phyloP scores from a whole-genome alignment of 2,797 vertebrate genomes.

The Sebastolobus altivelis region DNA sequence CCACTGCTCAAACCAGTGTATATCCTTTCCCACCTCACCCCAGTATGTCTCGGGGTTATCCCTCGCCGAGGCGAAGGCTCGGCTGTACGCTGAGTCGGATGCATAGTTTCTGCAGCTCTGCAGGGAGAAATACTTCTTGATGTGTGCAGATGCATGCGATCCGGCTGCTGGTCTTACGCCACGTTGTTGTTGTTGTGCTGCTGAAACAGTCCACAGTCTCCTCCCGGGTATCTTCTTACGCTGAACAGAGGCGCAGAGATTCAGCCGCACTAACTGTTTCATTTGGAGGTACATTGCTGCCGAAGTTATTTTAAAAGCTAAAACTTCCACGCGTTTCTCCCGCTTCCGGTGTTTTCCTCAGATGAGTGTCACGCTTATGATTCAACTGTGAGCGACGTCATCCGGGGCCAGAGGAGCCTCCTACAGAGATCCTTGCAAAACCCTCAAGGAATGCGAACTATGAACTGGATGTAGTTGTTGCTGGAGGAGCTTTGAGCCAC shows the following conservation, averaged over 20 bases:
- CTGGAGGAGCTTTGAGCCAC: conserved; percentile 44
- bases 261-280: conserved; percentile 20
- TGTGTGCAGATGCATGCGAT: background rate
- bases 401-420: conserved; percentile 2
- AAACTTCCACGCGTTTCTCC: background rate
- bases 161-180: background rate
- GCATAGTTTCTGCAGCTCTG: conserved; percentile 43
- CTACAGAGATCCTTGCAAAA: background rate
- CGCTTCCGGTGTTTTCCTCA: conserved; percentile 11
- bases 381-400: conserved; percentile 15
- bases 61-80: conserved; percentile 83
- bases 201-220: conserved; percentile 18
- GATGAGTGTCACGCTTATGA: background rate
- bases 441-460: conserved; percentile 51
- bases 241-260: background rate
- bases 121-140: background rate
- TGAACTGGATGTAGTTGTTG: conserved; percentile 66
- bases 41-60: conserved; percentile 86
- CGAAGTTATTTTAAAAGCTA: background rate
- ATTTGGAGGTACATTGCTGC: conserved; percentile 49
- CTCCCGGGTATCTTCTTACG: background rate
- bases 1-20: conserved; percentile 92
- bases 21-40: conserved; percentile 81
- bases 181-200: conserved; percentile 22
- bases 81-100: conserved; percentile 73